Evolutionary conservation across 2,113 vertebrate species (phyloP).

Genomic region (Oncorhynchus nerka): DNA sequence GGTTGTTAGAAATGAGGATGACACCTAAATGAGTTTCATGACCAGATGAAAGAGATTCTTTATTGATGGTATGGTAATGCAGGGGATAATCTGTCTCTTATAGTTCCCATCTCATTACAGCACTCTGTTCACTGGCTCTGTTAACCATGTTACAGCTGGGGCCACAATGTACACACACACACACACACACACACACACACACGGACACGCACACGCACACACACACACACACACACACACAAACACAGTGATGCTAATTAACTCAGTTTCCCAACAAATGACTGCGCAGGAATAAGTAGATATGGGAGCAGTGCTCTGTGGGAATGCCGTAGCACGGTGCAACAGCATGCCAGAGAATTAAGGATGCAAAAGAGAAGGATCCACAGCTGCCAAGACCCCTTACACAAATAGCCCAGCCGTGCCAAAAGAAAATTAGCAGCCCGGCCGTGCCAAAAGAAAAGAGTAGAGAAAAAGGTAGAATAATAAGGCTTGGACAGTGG

Average conservation of each 20-base stretch:
- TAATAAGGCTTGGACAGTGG: not conserved
- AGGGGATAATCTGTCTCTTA: slow-evolving; percentile 9
- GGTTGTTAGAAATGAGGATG: slow-evolving; percentile 16
- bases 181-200: not conserved
- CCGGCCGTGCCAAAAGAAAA: not conserved
- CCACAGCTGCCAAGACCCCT: slow-evolving; percentile 43
- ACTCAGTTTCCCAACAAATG: slow-evolving; percentile 48
- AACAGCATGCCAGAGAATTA: slow-evolving; percentile 38
- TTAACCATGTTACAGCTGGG: slow-evolving; percentile 35
- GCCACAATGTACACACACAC: not conserved
- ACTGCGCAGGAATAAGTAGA: slow-evolving; percentile 41
- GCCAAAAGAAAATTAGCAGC: not conserved
- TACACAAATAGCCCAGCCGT: not conserved
- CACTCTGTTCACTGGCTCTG: slow-evolving; percentile 26
- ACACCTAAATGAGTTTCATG: slow-evolving; percentile 3
- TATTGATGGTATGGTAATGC: slow-evolving; percentile 35
- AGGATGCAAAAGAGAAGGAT: not conserved
- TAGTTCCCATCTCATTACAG: slow-evolving; percentile 19
- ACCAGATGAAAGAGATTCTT: slow-evolving; percentile 45
- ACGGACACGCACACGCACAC: not conserved
- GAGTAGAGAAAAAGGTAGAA: slow-evolving; percentile 18
- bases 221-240: not conserved
- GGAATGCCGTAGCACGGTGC: slow-evolving; percentile 29
- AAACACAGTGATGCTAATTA: slow-evolving; percentile 44
- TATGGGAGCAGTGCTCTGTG: slow-evolving; percentile 38